Evolutionary conservation across 2,888 invertebrate genomes (phyloP).

Genomic region (Ctena decussata): DNA sequence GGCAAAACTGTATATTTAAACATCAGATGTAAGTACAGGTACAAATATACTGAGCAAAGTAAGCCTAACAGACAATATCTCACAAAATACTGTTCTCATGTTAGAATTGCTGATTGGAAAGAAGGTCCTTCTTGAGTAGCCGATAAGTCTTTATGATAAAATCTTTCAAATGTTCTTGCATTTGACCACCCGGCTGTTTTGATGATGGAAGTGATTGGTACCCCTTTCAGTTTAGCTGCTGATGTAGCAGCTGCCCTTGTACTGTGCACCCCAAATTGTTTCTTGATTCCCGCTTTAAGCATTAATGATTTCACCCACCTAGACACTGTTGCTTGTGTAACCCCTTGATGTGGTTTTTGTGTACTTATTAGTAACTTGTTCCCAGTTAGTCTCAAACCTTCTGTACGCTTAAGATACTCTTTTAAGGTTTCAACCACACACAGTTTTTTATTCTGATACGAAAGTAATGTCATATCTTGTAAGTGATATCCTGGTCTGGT

Average conservation of each 20-base stretch:
- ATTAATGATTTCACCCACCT: slow-evolving; percentile 49
- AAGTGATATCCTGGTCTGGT: slow-evolving; percentile 39
- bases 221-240: neutral
- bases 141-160: neutral
- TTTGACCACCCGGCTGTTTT: neutral
- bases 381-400: neutral
- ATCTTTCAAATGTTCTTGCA: neutral
- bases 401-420: slow-evolving; percentile 33
- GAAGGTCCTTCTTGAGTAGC: neutral
- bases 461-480: slow-evolving; percentile 14
- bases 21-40: too few relatives aligned
- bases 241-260: slow-evolving; percentile 37
- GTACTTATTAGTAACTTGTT: slow-evolving; percentile 24
- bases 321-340: slow-evolving; percentile 34
- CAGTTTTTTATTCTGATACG: slow-evolving; percentile 22
- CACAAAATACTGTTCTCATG: neutral
- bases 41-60: too few relatives aligned
- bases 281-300: slow-evolving; percentile 32
- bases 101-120: neutral
- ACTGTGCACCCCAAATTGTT: slow-evolving; percentile 37
- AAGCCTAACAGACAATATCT: too few relatives aligned
- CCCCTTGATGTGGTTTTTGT: slow-evolving; percentile 31
- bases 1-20: too few relatives aligned
- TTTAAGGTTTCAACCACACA: slow-evolving; percentile 27
- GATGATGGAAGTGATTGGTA: neutral